Base-by-base conservation (phyloP, 1,140 invertebrate genomes). In the Drosophila pallidifrons region DNA sequence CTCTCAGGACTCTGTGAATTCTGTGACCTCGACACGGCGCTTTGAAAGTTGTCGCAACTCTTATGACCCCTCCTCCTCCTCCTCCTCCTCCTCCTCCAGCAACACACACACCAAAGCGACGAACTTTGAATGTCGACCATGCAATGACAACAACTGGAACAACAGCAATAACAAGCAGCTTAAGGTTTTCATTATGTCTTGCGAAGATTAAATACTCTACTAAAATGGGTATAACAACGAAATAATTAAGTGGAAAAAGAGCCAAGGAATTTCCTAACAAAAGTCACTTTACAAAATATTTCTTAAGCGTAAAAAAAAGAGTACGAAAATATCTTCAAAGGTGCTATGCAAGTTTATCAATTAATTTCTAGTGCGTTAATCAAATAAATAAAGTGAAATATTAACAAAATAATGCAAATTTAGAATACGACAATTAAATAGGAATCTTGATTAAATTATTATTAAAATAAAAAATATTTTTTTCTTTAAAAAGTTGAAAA, bases 11-110 rank as follows among this genome's bases (percentile, higher is more conserved):
- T 71, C 76, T 75, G 79, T 60, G 81, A 86, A 87, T 87, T 87
- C 54, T 79, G 63, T 88, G 83, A 83, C 83, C 83, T 88, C 83
- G 68, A 65, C 65, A 69, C 64, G 64, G 82, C 82, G 73, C 76
- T 75, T 71, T 82, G 60, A 71, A 87, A 82, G 69, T 71, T 87
- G 77, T 88, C 73, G 51, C 80, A 66, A 77, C 59, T 65, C 60
- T 65, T 65, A 75, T 59, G 77, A 25, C 77, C 63, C 63, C 45
- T 5, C 66, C 38, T 16, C 28, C 16, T 6, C 20, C 38, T 11
- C 30, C 4, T 11, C 45, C 10, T 1, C 16, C 47, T 11, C 8
- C 8, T 2, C 7, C 16, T 25, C 20, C 0, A 4, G 3, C 0
- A 25, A 25, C 20, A 25, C 20, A 25, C 20, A 25, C 15, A 35